Conservation (phyloP, 2,797 vertebrate species). For the Acanthurus leucopareius region DNA sequence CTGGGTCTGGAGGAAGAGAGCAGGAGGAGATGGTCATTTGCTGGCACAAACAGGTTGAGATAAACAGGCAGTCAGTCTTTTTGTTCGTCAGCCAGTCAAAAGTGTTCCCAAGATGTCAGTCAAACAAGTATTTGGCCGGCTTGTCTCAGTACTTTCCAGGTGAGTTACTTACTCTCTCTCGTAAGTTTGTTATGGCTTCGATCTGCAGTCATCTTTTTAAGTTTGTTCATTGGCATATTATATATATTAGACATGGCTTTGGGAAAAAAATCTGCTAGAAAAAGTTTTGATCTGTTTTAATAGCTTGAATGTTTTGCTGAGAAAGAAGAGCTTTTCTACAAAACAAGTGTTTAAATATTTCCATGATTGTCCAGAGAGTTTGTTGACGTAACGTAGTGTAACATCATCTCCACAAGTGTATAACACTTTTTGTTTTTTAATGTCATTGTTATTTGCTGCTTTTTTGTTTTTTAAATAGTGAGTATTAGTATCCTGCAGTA, state of each 20-base stretch:
- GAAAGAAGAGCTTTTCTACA: too few relatives aligned
- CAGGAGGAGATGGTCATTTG: constrained; percentile 45
- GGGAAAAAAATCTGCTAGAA: too few relatives aligned
- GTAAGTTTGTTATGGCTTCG: neutral
- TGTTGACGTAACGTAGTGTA: neutral
- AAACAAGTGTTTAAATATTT: too few relatives aligned
- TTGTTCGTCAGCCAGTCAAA: neutral
- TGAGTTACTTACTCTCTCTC: constrained; percentile 50
- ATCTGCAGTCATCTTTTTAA: neutral
- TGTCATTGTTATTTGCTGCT: neutral
- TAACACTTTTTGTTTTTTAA: neutral
- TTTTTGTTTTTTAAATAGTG: neutral
- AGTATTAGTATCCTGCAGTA: neutral
- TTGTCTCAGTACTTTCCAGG: constrained; percentile 32
- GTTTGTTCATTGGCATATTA: too few relatives aligned
- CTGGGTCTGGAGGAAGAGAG: constrained; percentile 23
- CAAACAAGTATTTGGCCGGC: neutral
- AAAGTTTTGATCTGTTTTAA: too few relatives aligned
- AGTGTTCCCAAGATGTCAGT: constrained; percentile 6
- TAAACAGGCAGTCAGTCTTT: constrained; percentile 13
- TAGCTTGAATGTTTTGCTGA: too few relatives aligned
- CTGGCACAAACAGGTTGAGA: constrained; percentile 32
- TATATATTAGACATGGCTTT: too few relatives aligned
- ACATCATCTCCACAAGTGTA: neutral
- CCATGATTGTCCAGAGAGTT: neutral